Percentiles rank a stretch among this genome's conserved stretches.
These are phyloP conservation scores for Cerceris rybyensis DNA, from an alignment of 2,888 invertebrate genomes.

Conservation along the genomic window DNA sequence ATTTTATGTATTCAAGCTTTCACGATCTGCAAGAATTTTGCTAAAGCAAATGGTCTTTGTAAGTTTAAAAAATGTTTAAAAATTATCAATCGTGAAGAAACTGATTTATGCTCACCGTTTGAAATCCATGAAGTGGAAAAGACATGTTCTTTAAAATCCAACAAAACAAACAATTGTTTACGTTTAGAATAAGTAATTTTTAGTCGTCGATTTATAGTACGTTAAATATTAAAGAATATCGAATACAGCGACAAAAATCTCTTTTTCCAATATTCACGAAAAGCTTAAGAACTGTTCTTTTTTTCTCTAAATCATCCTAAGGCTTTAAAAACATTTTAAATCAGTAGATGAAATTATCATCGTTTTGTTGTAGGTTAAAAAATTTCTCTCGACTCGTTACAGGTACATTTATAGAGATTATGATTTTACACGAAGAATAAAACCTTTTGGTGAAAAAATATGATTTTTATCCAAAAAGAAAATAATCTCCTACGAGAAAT, in stretches of 20 bases:
- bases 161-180: constrained; percentile 49
- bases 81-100: constrained; percentile 35
- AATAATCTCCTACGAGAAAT: too few species aligned
- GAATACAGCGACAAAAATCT: not conserved
- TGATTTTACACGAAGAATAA: not conserved
- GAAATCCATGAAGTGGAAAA: constrained; percentile 56
- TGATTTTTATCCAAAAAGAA: too few species aligned
- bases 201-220: not conserved
- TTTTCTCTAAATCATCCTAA: too few species aligned
- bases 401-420: too few species aligned
- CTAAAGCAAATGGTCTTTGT: not conserved
- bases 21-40: too few species aligned
- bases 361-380: too few species aligned
- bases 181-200: constrained; percentile 35
- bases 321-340: too few species aligned
- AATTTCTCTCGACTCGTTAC: too few species aligned
- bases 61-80: not conserved
- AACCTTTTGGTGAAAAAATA: not conserved
- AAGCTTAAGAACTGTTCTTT: too few species aligned
- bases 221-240: not conserved
- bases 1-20: too few species aligned
- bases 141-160: constrained; percentile 56
- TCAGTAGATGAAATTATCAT: too few species aligned
- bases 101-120: constrained; percentile 57
- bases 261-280: not conserved